These are phyloP conservation scores for Spongilla lacustris DNA, from an alignment of 37 sponge, comb jelly and placozoan species.

Conservation along the genomic window DNA sequence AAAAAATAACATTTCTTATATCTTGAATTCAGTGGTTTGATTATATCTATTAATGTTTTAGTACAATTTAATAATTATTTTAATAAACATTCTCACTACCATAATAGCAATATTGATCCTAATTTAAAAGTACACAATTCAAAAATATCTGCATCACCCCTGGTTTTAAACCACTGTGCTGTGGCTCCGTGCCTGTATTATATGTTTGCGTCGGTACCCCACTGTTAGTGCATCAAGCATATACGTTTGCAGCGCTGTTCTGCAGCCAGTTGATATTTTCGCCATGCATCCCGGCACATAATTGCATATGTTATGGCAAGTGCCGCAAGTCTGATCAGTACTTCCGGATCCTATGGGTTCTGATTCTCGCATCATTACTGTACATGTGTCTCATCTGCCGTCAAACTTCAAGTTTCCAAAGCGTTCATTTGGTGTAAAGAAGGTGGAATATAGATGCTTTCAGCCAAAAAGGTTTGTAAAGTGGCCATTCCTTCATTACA, in stretches of 20 bases:
- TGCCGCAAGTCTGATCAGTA: too few relatives aligned
- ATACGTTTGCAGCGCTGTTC: too few relatives aligned
- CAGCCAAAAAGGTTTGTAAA: conserved; percentile 16
- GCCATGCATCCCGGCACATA: too few relatives aligned
- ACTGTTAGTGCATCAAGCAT: too few relatives aligned
- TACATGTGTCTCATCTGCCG: conserved; percentile 38
- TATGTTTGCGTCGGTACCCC: too few relatives aligned
- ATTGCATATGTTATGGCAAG: too few relatives aligned
- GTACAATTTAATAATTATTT: neutral
- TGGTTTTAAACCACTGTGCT: neutral
- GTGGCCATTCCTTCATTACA: conserved; percentile 32
- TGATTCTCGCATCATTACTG: too few relatives aligned
- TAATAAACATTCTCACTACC: neutral
- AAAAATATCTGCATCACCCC: neutral
- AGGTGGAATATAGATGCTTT: conserved; percentile 19
- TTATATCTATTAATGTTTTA: neutral
- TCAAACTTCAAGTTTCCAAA: conserved; percentile 29
- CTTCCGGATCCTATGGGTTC: too few relatives aligned
- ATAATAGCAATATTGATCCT: neutral
- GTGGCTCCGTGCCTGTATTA: neutral
- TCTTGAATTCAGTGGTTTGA: neutral
- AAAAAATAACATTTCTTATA: neutral
- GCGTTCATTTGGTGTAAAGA: conserved; percentile 20
- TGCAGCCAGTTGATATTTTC: too few relatives aligned
- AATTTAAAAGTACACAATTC: neutral